Evolutionary conservation across 1,140 invertebrate genomes (phyloP).

Genomic region (Rhopalosiphum padi): DNA sequence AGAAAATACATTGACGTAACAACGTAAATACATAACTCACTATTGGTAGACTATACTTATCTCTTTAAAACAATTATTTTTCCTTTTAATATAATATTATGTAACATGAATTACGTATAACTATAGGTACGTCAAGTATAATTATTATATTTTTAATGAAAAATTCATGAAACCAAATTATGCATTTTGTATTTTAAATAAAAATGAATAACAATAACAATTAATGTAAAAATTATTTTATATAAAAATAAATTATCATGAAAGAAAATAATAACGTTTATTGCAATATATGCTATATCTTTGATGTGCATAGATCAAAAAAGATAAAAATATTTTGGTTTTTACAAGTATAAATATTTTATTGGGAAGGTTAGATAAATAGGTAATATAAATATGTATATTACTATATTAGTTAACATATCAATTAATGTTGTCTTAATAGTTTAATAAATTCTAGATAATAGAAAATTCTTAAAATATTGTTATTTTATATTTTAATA

Average conservation of each 20-base stretch:
- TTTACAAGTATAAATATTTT: neutral
- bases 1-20: neutral
- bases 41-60: neutral
- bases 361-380: neutral
- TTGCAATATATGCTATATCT: neutral
- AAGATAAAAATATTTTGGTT: neutral
- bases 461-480: neutral
- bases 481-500: neutral
- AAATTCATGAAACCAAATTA: neutral
- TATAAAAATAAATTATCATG: neutral
- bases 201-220: neutral
- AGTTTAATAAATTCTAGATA: neutral
- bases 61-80: neutral
- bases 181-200: neutral
- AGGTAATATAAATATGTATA: no score
- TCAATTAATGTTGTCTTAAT: neutral
- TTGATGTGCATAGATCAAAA: neutral
- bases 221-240: neutral
- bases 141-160: neutral
- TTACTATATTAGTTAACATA: neutral
- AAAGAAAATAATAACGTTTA: neutral
- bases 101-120: neutral
- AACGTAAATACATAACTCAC: neutral
- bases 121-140: neutral
- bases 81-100: neutral